Percentiles rank a stretch among this genome's conserved stretches.
These are phyloP conservation scores for Microctonus brassicae DNA, from an alignment of 2,888 invertebrate genomes.

Conservation along the genomic window DNA sequence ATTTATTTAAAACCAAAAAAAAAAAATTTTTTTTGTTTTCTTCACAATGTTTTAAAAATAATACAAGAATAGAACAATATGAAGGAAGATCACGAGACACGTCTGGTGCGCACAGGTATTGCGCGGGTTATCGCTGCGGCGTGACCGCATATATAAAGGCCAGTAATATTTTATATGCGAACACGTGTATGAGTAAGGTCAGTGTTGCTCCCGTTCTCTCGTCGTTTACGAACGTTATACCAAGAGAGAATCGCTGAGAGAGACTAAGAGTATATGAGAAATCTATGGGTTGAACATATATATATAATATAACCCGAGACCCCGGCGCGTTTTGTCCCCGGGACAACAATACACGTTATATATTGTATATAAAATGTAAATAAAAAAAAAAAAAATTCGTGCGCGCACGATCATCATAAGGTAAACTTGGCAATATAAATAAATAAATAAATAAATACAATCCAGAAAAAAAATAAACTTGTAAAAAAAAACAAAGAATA, in stretches of 20 bases:
- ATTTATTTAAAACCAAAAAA: not conserved
- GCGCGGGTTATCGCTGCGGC: slow-evolving; percentile 44
- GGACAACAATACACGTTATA: not conserved
- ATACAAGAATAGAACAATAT: slow-evolving; percentile 14
- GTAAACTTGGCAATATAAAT: not conserved
- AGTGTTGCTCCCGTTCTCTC: slow-evolving; percentile 51
- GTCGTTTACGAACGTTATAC: slow-evolving; percentile 14
- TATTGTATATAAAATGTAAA: not conserved
- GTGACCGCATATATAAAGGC: slow-evolving; percentile 45
- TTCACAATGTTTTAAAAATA: too few relatives aligned
- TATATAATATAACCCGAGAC: not conserved
- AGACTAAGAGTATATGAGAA: not conserved
- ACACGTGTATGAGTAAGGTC: slow-evolving; percentile 66
- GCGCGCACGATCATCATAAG: slow-evolving; percentile 19
- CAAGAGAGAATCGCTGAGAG: not conserved
- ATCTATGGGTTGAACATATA: slow-evolving; percentile 5
- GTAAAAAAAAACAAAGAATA: not conserved
- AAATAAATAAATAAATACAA: too few relatives aligned
- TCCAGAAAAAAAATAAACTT: not conserved
- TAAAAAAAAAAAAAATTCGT: slow-evolving; percentile 19
- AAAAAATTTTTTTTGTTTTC: too few relatives aligned
- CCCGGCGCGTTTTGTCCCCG: not conserved
- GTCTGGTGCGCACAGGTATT: slow-evolving; percentile 32
- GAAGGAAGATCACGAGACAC: not conserved
- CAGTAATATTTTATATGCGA: slow-evolving; percentile 60